Base-by-base conservation (phyloP, 2,797 vertebrate species). In the Aulostomus chinensis region DNA sequence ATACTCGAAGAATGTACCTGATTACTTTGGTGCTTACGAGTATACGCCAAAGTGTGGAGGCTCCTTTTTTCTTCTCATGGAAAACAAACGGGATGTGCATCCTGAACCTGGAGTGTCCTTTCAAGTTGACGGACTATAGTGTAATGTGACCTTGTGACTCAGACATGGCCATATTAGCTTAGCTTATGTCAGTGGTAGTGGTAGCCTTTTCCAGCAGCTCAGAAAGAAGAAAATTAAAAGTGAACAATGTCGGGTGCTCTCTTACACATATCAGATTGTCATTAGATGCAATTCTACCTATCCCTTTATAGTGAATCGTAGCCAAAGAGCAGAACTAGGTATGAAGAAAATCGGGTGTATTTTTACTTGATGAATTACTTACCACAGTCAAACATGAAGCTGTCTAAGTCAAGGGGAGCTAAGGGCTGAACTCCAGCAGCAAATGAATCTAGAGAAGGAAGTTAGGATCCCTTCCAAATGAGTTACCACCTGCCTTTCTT, bases 261-360 rank as follows among this genome's bases (percentile, higher is more conserved):
- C 37, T 72, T 51, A 56, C 69, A 68, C 72, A 76, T 80, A 84
- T 84, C 83, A 73, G 64, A 78, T 64, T 46, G 58, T 72, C 47
- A 59, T 63, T 77, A 24, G 53, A 83, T 72, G 68, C 70, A 78
- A 57, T 40, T 63, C 47, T 52, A 58, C 28, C 14, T 13, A 78
- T 85, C 84, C 86, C 87, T 85, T 88, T 85, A 82, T 71, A 61
- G 62, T 80, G 64, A 80, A 52, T 20, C 58, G 29, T 68, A 72
- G 77, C 86, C 85, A 88, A 88, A 88, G 83, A 86, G 50, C 41
- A 60, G 42, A 13, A 65, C 40, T 43, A 11, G 20, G 20, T 42
- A 52, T 4, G 4, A 18, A 41, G 54, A 69, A 12, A n/a, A 50
- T 56, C 71, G 18, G 47, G 39, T 50, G 52, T 12, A 10, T 58